Evolutionary conservation across 2,797 vertebrate species (phyloP).

Genomic region (Crypturellus tataupa): DNA sequence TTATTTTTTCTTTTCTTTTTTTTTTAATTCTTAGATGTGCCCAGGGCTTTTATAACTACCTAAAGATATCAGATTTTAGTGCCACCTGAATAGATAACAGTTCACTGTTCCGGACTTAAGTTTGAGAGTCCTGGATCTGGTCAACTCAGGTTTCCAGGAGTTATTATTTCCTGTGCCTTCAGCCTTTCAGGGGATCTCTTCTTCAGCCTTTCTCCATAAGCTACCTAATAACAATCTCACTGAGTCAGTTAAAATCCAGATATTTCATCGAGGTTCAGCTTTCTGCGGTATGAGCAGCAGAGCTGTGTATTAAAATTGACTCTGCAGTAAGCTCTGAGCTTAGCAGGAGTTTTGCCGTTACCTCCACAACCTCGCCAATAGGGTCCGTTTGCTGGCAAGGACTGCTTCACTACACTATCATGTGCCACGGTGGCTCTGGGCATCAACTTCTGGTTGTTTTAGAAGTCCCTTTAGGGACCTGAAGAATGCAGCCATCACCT

Average conservation of each 20-base stretch:
- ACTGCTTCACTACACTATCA: not conserved
- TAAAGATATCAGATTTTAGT: not conserved
- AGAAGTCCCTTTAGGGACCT: not conserved
- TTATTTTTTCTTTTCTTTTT: no score
- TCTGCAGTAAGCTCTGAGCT: not conserved
- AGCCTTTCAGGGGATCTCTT: not conserved
- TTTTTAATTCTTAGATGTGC: not conserved
- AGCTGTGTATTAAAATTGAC: accelerated
- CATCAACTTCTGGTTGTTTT: not conserved
- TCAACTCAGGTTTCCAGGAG: not conserved
- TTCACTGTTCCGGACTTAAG: not conserved
- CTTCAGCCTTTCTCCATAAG: not conserved
- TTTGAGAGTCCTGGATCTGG: not conserved
- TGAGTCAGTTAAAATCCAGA: accelerated
- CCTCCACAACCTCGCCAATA: not conserved
- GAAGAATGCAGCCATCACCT: not conserved
- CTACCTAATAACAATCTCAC: not conserved
- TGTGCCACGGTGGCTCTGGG: conserved; percentile 56
- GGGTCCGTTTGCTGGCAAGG: not conserved
- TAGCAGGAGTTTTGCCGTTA: not conserved
- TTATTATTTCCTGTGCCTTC: not conserved
- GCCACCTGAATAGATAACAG: not conserved
- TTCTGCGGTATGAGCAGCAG: not conserved
- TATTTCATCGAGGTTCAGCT: not conserved
- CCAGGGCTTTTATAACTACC: not conserved